Base-by-base conservation (phyloP, 2,888 invertebrate species). In the Sphecodes monilicornis region DNA sequence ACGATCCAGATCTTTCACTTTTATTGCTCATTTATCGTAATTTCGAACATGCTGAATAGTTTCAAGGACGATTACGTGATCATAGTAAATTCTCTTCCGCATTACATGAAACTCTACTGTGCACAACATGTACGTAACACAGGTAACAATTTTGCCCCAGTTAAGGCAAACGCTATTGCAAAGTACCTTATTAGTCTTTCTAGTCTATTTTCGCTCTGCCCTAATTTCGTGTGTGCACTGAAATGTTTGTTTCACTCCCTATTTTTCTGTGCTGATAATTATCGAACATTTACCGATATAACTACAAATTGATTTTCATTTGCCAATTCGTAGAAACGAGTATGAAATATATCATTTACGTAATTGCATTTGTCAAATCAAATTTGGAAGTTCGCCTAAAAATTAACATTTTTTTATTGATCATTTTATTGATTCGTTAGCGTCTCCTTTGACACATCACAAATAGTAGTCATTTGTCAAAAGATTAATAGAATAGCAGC, bases 41-140 rank as follows among this genome's bases (percentile, higher is more conserved):
- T 71, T 72, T 2, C 36, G 36, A 43, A 16, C 36, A 46, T 50
- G 77, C 36, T 16, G 29, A 32, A 41, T 10, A 39, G 2, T 32
- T 71, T 46, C 54, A 66, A 46, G 11, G 6, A 39, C 46, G 57
- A 64, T 82, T 78, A 72, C 75, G 72, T 72, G 60, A 78, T 39
- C 57, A 16, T 69, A 39, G 57, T n/a, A 43, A 41, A 71, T 70
- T 41, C 46, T 26, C 46, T 81, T 64, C 22, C 57, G 50, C 60
- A 32, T 69, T 13, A 8, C 50, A 26, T 32, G 2, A 16, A 26
- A 36, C 5, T 32, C 41, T 16, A 39, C 39, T 69, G n/a, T 78
- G 2, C 39, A 46, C 13, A 11, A 68, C 11, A 16, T 60, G 26
- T 8, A 29, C 32, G 39, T 36, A 69, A 76, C n/a, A 13, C 16